Conservation (phyloP, 2,888 invertebrate species). For the Gerris lacustris region DNA sequence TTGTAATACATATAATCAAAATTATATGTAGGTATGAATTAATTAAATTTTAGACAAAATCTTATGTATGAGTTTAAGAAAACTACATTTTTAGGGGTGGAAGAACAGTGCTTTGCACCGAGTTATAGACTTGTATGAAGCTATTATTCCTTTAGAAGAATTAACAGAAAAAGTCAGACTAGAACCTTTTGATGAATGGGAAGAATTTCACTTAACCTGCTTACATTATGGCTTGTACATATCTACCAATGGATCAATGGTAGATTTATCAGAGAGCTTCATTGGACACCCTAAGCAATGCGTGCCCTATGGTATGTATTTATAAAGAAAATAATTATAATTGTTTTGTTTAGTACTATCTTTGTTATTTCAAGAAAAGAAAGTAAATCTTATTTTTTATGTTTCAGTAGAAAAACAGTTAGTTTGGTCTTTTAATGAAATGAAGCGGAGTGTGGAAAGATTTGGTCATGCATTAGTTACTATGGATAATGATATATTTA, state of each 20-base stretch:
- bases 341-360: no score
- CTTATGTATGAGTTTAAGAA: no score
- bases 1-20: no score
- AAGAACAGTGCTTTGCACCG: constrained; percentile 21
- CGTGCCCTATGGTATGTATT: no score
- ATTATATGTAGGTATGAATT: no score
- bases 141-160: constrained; percentile 33
- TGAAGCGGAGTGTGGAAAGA: background rate
- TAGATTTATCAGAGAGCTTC: constrained; percentile 14
- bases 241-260: constrained; percentile 31
- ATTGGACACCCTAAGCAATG: no score
- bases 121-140: constrained; percentile 35
- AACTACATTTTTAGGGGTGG: constrained; percentile 27
- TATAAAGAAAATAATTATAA: no score
- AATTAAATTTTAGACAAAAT: no score
- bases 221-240: constrained; percentile 39
- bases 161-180: constrained; percentile 34
- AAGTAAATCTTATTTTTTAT: background rate
- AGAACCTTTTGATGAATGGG: constrained; percentile 43
- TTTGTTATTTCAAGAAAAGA: no score
- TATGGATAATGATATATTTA: background rate
- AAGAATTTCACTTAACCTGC: constrained; percentile 41
- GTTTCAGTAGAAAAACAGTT: background rate
- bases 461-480: background rate
- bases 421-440: background rate